Conservation (phyloP, 1,140 invertebrate genomes). For the Anadara kagoshimensis region DNA sequence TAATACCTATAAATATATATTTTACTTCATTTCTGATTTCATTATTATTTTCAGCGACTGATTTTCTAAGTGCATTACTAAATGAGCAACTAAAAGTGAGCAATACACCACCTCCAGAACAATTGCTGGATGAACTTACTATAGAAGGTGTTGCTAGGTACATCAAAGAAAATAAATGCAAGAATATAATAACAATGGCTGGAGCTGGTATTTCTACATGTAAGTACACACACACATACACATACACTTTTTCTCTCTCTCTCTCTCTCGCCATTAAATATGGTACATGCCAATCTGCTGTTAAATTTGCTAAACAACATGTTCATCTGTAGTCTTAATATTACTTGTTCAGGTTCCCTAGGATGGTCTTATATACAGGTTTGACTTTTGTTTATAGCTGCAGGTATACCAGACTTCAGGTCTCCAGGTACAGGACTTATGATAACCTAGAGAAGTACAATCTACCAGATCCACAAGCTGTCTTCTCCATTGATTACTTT, state of each 20-base stretch:
- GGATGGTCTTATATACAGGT: too few relatives aligned
- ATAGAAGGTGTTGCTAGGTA: conserved; percentile 83
- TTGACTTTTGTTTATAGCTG: conserved; percentile 79
- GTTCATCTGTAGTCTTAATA: too few relatives aligned
- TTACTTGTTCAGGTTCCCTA: too few relatives aligned
- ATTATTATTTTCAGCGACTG: too few relatives aligned
- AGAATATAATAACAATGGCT: conserved; percentile 92
- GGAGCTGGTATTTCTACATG: conserved; percentile 96
- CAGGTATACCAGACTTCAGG: conserved; percentile 96
- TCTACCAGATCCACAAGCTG: conserved; percentile 92
- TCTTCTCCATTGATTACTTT: conserved; percentile 86
- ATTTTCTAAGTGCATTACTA: too few relatives aligned
- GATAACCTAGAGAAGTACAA: conserved; percentile 93
- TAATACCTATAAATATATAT: too few relatives aligned
- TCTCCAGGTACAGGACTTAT: conserved; percentile 95
- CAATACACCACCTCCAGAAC: conserved; percentile 16
- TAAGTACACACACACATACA: conserved; percentile 78
- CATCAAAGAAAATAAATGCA: conserved; percentile 84
- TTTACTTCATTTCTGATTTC: too few relatives aligned
- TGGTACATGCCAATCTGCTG: too few relatives aligned
- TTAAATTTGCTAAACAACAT: too few relatives aligned
- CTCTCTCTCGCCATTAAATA: too few relatives aligned
- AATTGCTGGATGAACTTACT: conserved; percentile 52
- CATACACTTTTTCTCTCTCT: too few relatives aligned
- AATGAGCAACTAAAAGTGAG: neutral